phyloP scores from a whole-genome alignment of 2,113 vertebrate species.

The Sylvietta virens region DNA sequence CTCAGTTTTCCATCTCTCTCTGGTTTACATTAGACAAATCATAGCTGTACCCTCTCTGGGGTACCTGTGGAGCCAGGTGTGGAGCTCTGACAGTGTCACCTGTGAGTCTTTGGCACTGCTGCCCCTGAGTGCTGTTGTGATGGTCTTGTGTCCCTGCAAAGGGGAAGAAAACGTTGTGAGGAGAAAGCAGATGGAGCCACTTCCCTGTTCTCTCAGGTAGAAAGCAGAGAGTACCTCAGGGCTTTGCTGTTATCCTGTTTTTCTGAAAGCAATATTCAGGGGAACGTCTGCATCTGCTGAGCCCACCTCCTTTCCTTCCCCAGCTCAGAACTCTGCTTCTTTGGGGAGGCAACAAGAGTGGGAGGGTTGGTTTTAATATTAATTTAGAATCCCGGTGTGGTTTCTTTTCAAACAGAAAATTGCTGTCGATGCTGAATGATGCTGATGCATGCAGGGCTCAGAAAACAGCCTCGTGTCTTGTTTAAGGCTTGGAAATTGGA shows the following conservation, averaged over 20 bases:
- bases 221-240: not conserved
- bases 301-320: not conserved
- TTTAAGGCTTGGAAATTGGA: conserved; percentile 8
- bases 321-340: not conserved
- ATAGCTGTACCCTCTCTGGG: not conserved
- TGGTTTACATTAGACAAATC: not conserved
- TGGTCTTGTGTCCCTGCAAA: not conserved
- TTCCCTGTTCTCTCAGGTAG: not conserved
- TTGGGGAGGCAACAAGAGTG: not conserved
- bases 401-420: not conserved
- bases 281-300: not conserved
- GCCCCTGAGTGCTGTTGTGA: not conserved
- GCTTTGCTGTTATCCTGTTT: not conserved
- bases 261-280: not conserved
- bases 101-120: not conserved
- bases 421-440: not conserved
- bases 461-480: not conserved
- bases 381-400: not conserved
- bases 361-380: not conserved
- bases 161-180: not conserved
- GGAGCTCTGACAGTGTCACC: not conserved
- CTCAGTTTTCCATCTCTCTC: not conserved
- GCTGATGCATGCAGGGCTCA: not conserved
- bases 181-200: not conserved
- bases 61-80: not conserved